phyloP scores from a whole-genome alignment of 2,888 invertebrate species.

The Dynastes maya region DNA sequence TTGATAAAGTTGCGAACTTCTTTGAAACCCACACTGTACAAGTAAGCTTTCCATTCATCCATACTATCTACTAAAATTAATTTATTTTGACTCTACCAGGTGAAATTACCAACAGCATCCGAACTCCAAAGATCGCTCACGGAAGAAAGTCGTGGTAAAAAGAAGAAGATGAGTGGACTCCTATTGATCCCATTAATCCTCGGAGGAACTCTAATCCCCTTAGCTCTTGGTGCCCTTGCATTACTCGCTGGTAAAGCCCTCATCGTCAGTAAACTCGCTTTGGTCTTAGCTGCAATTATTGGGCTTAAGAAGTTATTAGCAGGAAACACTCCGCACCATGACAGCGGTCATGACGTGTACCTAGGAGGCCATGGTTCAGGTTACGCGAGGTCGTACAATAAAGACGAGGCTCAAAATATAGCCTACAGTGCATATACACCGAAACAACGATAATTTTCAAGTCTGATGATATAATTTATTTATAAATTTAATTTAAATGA shows the following conservation, averaged over 20 bases:
- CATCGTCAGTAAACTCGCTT: constrained; percentile 87
- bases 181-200: constrained; percentile 86
- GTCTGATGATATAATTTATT: constrained; percentile 50
- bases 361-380: constrained; percentile 78
- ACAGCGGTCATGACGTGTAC: constrained; percentile 78
- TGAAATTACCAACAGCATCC: constrained; percentile 82
- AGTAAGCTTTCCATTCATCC: constrained; percentile 69
- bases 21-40: constrained; percentile 86
- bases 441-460: constrained; percentile 59
- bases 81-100: constrained; percentile 69
- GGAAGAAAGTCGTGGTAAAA: constrained; percentile 78
- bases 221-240: constrained; percentile 87
- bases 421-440: constrained; percentile 73
- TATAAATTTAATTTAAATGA: constrained; percentile 62
- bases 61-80: constrained; percentile 36
- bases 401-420: constrained; percentile 72
- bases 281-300: constrained; percentile 87
- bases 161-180: constrained; percentile 80
- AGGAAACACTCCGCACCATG: constrained; percentile 74
- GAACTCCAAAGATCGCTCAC: constrained; percentile 77
- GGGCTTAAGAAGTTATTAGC: constrained; percentile 86
- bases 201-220: constrained; percentile 85
- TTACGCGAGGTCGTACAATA: constrained; percentile 79
- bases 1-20: constrained; percentile 82
- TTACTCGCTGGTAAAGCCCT: constrained; percentile 89